These are phyloP conservation scores for Promerops cafer DNA, from an alignment of 2,113 vertebrate genomes.

Conservation along the genomic window DNA sequence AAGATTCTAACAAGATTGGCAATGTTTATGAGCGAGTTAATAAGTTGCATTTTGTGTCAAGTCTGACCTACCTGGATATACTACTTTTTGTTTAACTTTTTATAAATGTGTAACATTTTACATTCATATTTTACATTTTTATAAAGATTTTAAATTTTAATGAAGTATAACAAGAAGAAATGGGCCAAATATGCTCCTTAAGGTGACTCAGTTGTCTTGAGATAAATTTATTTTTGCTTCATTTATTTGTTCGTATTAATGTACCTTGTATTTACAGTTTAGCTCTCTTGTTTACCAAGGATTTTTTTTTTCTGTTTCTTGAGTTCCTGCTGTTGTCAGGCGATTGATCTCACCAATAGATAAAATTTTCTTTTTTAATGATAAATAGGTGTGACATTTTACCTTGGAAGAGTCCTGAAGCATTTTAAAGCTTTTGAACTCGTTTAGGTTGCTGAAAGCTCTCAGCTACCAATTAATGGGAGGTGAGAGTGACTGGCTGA, in stretches of 20 bases:
- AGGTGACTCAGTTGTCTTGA: background rate
- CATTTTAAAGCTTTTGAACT: constrained; percentile 9
- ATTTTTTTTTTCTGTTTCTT: background rate
- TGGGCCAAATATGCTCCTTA: background rate
- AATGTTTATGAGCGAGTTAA: background rate
- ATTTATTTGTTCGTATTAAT: background rate
- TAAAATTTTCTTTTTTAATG: background rate
- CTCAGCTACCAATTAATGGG: background rate
- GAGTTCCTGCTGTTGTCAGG: background rate
- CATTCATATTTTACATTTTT: background rate
- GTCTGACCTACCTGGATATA: background rate
- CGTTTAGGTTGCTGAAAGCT: background rate
- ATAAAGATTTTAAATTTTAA: background rate
- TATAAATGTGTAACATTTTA: background rate
- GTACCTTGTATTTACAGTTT: background rate
- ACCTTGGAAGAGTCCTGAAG: background rate
- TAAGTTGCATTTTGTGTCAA: background rate
- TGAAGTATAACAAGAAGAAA: background rate
- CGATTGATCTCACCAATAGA: background rate
- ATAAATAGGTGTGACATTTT: background rate
- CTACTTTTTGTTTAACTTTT: background rate
- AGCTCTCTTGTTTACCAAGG: background rate
- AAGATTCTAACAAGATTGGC: background rate
- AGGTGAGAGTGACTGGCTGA: background rate
- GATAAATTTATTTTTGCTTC: background rate